phyloP scores from a whole-genome alignment of 2,888 invertebrate species.

The Plagiodera versicolora region DNA sequence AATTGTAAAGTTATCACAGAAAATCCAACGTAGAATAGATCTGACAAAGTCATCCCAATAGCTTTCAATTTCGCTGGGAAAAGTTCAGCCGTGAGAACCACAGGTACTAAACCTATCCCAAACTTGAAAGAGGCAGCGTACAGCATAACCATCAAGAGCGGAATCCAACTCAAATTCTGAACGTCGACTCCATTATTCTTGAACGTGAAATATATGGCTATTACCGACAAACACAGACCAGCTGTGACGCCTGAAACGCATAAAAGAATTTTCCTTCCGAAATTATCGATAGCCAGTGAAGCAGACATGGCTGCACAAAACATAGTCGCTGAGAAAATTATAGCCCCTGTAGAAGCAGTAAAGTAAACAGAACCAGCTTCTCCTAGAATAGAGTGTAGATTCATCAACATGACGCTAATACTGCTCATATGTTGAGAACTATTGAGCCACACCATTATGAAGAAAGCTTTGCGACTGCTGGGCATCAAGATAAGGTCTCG shows the following conservation, averaged over 20 bases:
- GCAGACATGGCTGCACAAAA: conserved; percentile 47
- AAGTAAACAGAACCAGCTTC: conserved; percentile 49
- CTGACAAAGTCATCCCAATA: conserved; percentile 52
- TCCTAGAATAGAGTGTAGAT: conserved; percentile 50
- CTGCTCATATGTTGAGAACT: conserved; percentile 53
- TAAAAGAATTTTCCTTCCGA: conserved; percentile 49
- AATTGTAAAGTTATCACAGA: conserved; percentile 48
- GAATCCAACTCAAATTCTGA: conserved; percentile 39
- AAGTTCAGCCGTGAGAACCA: conserved; percentile 51
- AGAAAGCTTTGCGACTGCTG: conserved; percentile 51
- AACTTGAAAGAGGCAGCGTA: conserved; percentile 51
- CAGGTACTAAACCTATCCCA: conserved; percentile 52
- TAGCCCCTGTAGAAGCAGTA: conserved; percentile 46
- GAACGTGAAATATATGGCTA: conserved; percentile 50
- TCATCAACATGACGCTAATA: conserved; percentile 54
- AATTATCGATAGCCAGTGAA: conserved; percentile 50
- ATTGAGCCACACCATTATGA: conserved; percentile 52
- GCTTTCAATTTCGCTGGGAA: conserved; percentile 54
- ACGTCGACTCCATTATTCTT: conserved; percentile 45
- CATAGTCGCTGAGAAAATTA: conserved; percentile 52
- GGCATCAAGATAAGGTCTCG: conserved; percentile 48
- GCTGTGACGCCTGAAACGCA: conserved; percentile 47
- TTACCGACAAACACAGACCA: conserved; percentile 45
- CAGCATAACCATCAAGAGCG: conserved; percentile 46
- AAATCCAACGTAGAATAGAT: conserved; percentile 50